Percentiles rank a stretch among this genome's conserved stretches.
These are phyloP conservation scores for Zapornia atra DNA, from an alignment of 2,113 vertebrate species.

Conservation along the genomic window DNA sequence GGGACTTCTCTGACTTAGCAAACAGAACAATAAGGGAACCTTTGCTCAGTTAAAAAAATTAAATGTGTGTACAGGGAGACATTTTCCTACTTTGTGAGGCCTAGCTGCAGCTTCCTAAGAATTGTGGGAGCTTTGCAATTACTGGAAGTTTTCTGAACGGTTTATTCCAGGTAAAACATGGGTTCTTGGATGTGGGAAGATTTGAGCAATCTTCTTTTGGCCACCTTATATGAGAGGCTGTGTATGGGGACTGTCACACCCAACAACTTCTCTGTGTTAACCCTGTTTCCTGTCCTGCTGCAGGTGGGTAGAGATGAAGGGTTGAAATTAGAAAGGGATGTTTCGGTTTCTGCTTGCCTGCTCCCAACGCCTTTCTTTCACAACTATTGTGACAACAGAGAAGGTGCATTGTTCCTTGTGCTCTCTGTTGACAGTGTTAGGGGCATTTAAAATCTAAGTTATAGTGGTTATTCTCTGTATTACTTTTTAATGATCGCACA, in stretches of 20 bases:
- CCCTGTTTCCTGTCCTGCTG: not conserved
- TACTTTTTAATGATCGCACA: not conserved
- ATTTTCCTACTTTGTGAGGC: not conserved
- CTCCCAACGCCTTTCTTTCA: not conserved
- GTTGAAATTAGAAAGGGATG: too few relatives aligned
- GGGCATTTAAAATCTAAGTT: not conserved
- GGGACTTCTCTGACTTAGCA: not conserved
- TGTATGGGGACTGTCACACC: rapidly evolving
- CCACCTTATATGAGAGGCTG: rapidly evolving
- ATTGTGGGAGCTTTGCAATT: not conserved
- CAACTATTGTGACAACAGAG: not conserved
- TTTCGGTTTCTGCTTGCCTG: not conserved
- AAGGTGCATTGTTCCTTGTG: not conserved
- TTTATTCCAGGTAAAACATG: not conserved
- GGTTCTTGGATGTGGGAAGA: not conserved
- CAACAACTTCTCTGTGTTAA: rapidly evolving
- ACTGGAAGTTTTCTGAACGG: not conserved
- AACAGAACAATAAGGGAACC: not conserved
- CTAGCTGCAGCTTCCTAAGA: not conserved
- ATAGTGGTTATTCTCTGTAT: not conserved
- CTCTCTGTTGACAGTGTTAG: not conserved
- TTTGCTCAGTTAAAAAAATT: not conserved
- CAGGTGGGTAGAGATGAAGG: not conserved
- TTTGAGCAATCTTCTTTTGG: not conserved
- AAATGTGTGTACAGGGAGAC: not conserved